phyloP scores from a whole-genome alignment of 2,888 invertebrate species.

The Aphidoletes aphidimyza region DNA sequence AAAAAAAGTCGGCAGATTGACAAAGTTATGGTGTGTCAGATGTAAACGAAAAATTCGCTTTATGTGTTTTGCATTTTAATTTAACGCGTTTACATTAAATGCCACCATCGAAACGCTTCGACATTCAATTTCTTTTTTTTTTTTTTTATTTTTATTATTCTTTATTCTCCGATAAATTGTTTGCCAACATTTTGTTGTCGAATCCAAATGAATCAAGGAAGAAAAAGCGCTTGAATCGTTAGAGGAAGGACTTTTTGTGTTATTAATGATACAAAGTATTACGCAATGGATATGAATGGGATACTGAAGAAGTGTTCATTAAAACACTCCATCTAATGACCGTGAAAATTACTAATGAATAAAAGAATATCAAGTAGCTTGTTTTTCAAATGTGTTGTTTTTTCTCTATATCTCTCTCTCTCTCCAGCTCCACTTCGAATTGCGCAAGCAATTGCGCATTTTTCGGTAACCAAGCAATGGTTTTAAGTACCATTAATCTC shows the following conservation, averaged over 20 bases:
- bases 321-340: neutral
- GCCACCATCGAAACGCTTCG: neutral
- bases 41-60: conserved; percentile 31
- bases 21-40: conserved; percentile 48
- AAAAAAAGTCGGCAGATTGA: neutral
- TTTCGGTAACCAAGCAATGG: neutral
- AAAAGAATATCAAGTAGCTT: neutral
- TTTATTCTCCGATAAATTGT: neutral
- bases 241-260: neutral
- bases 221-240: neutral
- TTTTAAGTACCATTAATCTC: conserved; percentile 1
- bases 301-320: neutral
- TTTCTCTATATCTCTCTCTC: neutral
- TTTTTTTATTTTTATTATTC: neutral
- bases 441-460: neutral
- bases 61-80: conserved; percentile 29
- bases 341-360: neutral
- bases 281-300: neutral
- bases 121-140: conserved; percentile 24
- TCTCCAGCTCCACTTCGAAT: neutral
- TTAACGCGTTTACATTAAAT: conserved; percentile 11
- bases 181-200: neutral
- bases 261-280: neutral
- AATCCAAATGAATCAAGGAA: neutral
- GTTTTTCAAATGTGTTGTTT: neutral